Base-by-base conservation (phyloP, 1,140 invertebrate species). In the Heliconius nattereri region DNA sequence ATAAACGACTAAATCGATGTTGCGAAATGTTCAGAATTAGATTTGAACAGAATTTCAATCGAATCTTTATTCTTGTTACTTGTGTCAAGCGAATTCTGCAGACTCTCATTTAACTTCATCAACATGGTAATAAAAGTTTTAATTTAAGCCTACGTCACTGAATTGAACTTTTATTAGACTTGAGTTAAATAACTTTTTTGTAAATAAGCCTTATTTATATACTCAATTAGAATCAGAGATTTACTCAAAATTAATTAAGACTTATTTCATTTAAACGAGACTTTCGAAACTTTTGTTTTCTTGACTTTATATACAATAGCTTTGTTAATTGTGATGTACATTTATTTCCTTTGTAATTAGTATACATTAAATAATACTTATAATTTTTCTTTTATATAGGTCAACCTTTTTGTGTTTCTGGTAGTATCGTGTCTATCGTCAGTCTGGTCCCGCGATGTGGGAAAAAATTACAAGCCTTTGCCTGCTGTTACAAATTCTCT, bases 1-100 rank as follows among this genome's bases (percentile, higher is more conserved):
- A 92, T 89, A 91, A 91, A 87, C 79, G 78, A 78, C 70, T 32
- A 82, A 90, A 90, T 89, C 81, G 84, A 87, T 86, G 83, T 93
- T 92, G 82, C 84, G 86, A 88, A 91, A 91, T 86, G 75, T 78
- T 74, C 77, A 73, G 79, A 83, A 89, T 91, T 91, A 86, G 85
- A 90, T 91, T 92, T 86, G 77, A 78, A 19, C 78, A 78, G 84
- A 86, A 87, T 89, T 89, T 86, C 85, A 88, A 89, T 86, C 83
- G 77, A 81, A 81, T 76, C 81, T 83, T 84, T 82, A 81, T 85
- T 83, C 79, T 83, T 87, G 83, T 84, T 86, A 79, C 78, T 85
- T 49, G 80, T 78, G 75, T 78, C 72, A 57, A 78, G 26, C 80
- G 60, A 75, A 75, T 81, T 78, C 73, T 26, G 57, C 45, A 37